phyloP scores from a whole-genome alignment of 2,797 vertebrate genomes.

The Poecilia velifera region DNA sequence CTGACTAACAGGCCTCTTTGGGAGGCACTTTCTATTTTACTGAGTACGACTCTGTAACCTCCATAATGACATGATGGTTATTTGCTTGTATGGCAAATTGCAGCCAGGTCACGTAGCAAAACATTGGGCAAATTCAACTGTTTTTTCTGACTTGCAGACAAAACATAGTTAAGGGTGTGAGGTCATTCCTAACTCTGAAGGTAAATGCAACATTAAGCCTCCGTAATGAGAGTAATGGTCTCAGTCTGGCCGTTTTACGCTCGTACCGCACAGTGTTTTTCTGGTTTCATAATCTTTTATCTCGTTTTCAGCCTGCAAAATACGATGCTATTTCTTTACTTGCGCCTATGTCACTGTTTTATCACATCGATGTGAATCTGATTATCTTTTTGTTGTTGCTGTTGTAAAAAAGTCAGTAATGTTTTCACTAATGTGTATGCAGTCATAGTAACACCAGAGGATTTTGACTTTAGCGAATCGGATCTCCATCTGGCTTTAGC shows the following conservation, averaged over 20 bases:
- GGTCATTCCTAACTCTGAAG: not conserved
- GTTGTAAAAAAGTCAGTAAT: not conserved
- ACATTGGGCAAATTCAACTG: not conserved
- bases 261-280: not conserved
- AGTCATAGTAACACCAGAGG: not conserved
- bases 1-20: not conserved
- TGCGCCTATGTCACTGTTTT: not conserved
- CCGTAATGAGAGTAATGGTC: conserved; percentile 7
- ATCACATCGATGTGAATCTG: not conserved
- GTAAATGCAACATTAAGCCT: conserved; percentile 7
- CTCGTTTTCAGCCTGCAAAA: not conserved
- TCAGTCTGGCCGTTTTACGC: not conserved
- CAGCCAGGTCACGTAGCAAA: not conserved
- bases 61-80: not conserved
- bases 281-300: not conserved
- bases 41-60: not conserved
- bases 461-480: not conserved
- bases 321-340: not conserved
- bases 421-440: not conserved
- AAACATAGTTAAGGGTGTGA: conserved; percentile 2
- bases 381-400: not conserved
- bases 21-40: not conserved
- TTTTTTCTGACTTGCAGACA: not conserved
- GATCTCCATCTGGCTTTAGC: not conserved
- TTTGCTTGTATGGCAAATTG: not conserved